Conservation (phyloP, 2,113 vertebrate species). For the Solenodon paradoxus region DNA sequence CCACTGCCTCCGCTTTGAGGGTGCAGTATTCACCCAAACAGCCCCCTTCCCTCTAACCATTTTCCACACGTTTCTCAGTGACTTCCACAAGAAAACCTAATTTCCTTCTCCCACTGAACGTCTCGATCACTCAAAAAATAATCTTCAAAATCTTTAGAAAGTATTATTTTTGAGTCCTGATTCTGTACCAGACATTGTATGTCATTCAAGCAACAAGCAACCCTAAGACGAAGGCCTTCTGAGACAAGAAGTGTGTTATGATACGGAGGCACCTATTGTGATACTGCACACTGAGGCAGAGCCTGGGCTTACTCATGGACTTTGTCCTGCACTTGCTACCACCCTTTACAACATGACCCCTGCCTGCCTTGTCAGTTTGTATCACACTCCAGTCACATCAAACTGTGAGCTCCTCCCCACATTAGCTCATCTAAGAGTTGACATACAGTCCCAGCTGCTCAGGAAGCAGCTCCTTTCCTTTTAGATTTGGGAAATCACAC, state of each 20-base stretch:
- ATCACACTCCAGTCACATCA: not conserved
- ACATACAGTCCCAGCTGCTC: not conserved
- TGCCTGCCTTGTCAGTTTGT: not conserved
- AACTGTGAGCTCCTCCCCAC: not conserved
- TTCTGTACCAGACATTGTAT: not conserved
- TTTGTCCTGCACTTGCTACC: not conserved
- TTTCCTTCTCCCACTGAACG: not conserved
- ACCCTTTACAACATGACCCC: not conserved
- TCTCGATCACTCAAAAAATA: not conserved
- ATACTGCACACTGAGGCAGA: not conserved
- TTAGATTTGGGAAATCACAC: not conserved
- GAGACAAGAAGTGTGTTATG: not conserved
- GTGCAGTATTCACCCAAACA: not conserved
- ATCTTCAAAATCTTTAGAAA: not conserved
- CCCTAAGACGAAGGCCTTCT: not conserved
- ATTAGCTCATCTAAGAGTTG: not conserved
- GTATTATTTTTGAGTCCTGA: not conserved
- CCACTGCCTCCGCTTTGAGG: not conserved
- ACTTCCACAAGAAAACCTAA: not conserved
- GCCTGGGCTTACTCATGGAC: not conserved
- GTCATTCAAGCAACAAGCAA: not conserved
- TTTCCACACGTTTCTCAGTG: not conserved
- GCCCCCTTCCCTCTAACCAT: not conserved
- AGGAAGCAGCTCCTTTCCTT: not conserved
- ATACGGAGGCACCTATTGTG: not conserved